phyloP scores from a whole-genome alignment of 2,797 vertebrate species.

The Falco peregrinus region DNA sequence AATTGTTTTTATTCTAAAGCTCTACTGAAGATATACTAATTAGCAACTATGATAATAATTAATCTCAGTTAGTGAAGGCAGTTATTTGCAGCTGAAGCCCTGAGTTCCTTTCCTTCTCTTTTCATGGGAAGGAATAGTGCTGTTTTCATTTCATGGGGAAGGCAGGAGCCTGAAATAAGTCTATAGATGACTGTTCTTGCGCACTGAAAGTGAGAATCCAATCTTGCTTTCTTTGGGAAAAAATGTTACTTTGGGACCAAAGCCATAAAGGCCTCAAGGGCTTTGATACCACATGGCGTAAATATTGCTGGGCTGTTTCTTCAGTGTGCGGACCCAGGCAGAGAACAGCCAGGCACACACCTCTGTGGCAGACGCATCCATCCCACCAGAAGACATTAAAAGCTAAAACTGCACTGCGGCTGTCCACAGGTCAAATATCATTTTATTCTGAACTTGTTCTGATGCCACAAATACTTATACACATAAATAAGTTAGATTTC shows the following conservation, averaged over 20 bases:
- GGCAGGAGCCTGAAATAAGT: background rate
- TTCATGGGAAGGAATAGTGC: background rate
- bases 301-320: background rate
- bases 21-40: background rate
- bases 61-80: background rate
- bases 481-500: background rate
- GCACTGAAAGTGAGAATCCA: background rate
- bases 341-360: background rate
- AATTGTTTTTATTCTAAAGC: background rate
- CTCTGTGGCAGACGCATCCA: background rate
- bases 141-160: background rate
- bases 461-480: background rate
- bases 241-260: background rate
- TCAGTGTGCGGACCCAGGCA: background rate
- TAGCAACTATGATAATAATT: background rate
- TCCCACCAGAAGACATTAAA: background rate
- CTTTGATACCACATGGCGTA: background rate
- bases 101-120: background rate
- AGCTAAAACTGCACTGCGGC: background rate
- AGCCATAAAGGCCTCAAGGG: background rate
- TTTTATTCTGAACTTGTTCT: background rate
- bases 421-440: background rate
- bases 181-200: background rate
- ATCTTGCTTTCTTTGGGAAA: background rate
- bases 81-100: background rate